Percentiles rank a stretch among this genome's conserved stretches.
Conservation (phyloP, 2,797 vertebrate species). For the Characodon lateralis region DNA sequence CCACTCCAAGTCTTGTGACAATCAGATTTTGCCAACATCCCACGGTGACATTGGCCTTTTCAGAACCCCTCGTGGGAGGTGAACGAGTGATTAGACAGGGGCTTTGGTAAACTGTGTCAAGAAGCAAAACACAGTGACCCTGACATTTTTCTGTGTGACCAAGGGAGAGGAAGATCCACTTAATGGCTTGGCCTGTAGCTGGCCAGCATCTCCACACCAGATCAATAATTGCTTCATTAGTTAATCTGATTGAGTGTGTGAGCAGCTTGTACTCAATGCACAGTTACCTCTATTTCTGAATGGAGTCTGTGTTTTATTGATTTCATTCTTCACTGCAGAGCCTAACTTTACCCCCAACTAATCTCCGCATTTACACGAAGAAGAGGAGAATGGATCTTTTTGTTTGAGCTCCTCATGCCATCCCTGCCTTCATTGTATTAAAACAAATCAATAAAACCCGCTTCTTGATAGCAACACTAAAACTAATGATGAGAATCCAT, state of each 20-base stretch:
- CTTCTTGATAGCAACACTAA: constrained; percentile 38
- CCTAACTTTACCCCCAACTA: constrained; percentile 61
- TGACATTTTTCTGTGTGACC: constrained; percentile 73
- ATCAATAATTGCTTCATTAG: constrained; percentile 84
- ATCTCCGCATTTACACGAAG: constrained; percentile 67
- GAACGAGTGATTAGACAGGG: constrained; percentile 58
- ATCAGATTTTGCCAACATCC: constrained; percentile 46
- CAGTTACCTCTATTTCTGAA: constrained; percentile 72
- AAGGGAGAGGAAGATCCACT: constrained; percentile 69
- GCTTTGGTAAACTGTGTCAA: constrained; percentile 67
- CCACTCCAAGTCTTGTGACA: constrained; percentile 33
- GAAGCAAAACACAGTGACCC: constrained; percentile 69
- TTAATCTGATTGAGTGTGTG: constrained; percentile 79
- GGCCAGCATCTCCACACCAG: constrained; percentile 60
- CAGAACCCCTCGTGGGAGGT: constrained; percentile 45
- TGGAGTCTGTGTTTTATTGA: constrained; percentile 73
- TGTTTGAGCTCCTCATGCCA: constrained; percentile 52
- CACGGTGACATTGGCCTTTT: constrained; percentile 24
- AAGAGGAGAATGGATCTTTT: constrained; percentile 64
- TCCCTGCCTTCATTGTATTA: constrained; percentile 46
- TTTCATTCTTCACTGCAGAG: constrained; percentile 70
- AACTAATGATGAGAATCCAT: constrained; percentile 41
- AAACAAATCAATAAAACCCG: constrained; percentile 50
- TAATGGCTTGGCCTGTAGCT: constrained; percentile 70
- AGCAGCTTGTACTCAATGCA: constrained; percentile 69